A percentile compares a stretch with the other conserved stretches of the same genome.
phyloP scores from a whole-genome alignment of 2,113 vertebrate genomes.

The Etheostoma cragini region DNA sequence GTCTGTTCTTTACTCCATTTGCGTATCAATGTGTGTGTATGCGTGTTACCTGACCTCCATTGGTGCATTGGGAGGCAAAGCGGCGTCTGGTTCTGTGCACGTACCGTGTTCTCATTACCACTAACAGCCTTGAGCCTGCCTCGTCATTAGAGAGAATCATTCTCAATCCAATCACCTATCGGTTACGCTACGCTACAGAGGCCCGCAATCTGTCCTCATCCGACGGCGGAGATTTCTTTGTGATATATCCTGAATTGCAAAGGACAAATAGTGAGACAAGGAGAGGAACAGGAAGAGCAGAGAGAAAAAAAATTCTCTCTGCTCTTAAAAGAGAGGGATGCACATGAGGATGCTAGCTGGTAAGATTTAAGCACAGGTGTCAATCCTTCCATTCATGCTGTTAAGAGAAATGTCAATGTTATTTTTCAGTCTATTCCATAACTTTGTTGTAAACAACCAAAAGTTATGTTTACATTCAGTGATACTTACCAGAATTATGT shows the following conservation, averaged over 20 bases:
- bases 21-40: neutral
- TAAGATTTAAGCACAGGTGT: neutral
- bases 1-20: conserved; percentile 20
- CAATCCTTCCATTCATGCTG: neutral
- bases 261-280: conserved; percentile 41
- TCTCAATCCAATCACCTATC: conserved; percentile 79
- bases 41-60: conserved; percentile 42
- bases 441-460: neutral
- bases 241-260: conserved; percentile 68
- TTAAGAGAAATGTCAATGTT: neutral
- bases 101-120: conserved; percentile 81
- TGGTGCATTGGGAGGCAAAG: conserved; percentile 61
- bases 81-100: conserved; percentile 57
- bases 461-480: neutral
- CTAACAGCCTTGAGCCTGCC: conserved; percentile 80
- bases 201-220: conserved; percentile 74
- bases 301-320: conserved; percentile 9
- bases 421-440: neutral
- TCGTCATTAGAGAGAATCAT: conserved; percentile 82
- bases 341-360: neutral
- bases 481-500: neutral
- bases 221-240: conserved; percentile 64
- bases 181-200: conserved; percentile 72
- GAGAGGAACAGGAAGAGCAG: neutral
- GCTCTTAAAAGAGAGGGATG: neutral